Evolutionary conservation across 2,797 vertebrate species (phyloP).

Genomic region (Clarias fuscus): DNA sequence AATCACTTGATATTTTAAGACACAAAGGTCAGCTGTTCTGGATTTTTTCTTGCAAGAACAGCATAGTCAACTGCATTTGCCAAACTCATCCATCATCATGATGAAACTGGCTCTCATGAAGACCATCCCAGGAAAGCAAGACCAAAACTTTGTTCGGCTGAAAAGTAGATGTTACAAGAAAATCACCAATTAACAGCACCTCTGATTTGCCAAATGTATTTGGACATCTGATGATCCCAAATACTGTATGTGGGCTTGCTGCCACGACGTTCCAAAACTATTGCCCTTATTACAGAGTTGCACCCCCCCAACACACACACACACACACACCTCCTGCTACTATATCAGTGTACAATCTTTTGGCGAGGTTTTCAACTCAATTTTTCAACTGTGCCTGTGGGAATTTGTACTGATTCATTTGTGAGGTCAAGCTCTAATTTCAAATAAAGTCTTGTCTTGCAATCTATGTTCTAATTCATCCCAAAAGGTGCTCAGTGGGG

Average conservation of each 20-base stretch:
- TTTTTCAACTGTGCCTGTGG: not conserved
- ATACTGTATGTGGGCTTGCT: not conserved
- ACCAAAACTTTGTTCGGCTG: no score
- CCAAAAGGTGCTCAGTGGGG: not conserved
- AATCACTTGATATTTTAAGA: no score
- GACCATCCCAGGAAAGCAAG: no score
- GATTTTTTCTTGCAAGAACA: no score
- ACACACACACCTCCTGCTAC: not conserved
- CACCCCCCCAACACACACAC: no score
- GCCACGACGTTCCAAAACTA: not conserved
- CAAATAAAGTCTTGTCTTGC: not conserved
- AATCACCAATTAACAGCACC: no score
- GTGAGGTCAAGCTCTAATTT: not conserved
- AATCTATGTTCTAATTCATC: not conserved
- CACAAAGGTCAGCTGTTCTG: no score
- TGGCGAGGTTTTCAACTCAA: not conserved
- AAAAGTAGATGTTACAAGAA: no score
- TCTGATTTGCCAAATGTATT: not conserved
- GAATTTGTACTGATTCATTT: not conserved
- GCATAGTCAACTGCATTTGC: no score
- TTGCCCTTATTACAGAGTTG: not conserved
- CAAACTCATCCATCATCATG: no score
- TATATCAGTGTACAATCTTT: not conserved
- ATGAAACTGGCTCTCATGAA: no score
- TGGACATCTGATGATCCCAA: not conserved